Conservation (phyloP, 2,888 invertebrate species). For the Drosophila barbarae region DNA sequence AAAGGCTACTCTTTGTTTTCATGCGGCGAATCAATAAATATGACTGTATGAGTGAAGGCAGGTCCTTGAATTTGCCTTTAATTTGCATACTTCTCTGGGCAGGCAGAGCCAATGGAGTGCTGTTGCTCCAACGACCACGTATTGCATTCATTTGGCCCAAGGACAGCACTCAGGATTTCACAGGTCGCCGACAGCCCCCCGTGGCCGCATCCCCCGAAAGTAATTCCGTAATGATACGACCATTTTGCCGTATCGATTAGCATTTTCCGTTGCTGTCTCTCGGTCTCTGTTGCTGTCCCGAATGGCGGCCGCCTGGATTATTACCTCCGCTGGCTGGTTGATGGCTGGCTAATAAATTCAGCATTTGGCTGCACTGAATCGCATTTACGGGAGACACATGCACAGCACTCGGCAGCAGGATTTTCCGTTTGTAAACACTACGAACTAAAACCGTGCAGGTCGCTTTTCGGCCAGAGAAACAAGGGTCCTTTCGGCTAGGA, state of each 20-base stretch:
- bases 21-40: conserved; percentile 39
- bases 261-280: conserved; percentile 14
- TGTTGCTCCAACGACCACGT: conserved; percentile 18
- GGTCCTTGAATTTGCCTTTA: conserved; percentile 43
- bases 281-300: background rate
- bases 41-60: conserved; percentile 16
- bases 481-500: conserved; percentile 3
- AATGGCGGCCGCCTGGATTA: conserved; percentile 3
- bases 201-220: conserved; percentile 1
- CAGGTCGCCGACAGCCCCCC: conserved; percentile 3
- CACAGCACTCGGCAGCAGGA: conserved; percentile 11
- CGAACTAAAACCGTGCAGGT: conserved; percentile 7
- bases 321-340: conserved; percentile 24
- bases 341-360: conserved; percentile 23
- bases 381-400: conserved; percentile 15
- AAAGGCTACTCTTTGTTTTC: conserved; percentile 2
- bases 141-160: conserved; percentile 29
- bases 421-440: conserved; percentile 29
- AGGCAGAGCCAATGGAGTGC: conserved; percentile 15
- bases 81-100: conserved; percentile 23
- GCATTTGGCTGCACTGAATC: conserved; percentile 25
- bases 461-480: background rate
- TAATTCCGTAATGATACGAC: conserved; percentile 22
- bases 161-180: conserved; percentile 14
- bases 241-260: conserved; percentile 30